phyloP scores from a whole-genome alignment of 2,797 vertebrate species.

The Natrix natrix region DNA sequence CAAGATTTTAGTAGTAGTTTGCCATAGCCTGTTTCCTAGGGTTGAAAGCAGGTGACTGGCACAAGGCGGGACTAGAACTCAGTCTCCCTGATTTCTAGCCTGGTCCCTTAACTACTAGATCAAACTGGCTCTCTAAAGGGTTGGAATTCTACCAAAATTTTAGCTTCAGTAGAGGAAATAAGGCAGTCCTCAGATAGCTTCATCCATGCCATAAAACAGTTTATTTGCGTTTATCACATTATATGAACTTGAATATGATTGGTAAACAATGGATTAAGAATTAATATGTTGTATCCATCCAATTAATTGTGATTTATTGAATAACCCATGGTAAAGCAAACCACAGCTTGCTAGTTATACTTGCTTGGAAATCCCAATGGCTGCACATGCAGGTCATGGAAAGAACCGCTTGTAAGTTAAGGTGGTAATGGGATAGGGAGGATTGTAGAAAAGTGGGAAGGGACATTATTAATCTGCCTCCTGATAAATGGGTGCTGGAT shows the following conservation, averaged over 20 bases:
- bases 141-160: not conserved
- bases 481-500: not conserved
- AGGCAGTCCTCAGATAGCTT: not conserved
- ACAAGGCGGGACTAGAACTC: not conserved
- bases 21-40: not conserved
- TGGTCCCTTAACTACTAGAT: not conserved
- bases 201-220: not conserved
- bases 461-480: not conserved
- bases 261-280: not conserved
- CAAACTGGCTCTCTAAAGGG: not conserved
- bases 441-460: not conserved
- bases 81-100: not conserved
- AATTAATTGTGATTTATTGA: not conserved
- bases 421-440: not conserved
- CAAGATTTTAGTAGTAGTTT: not conserved
- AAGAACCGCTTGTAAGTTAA: not conserved
- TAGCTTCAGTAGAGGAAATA: not conserved
- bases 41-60: not conserved
- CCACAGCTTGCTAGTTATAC: not conserved
- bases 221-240: not conserved
- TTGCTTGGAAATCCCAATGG: not conserved
- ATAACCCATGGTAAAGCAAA: not conserved
- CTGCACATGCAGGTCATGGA: not conserved
- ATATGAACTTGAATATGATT: not conserved
- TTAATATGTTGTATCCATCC: not conserved